A percentile compares a stretch with the other conserved stretches of the same genome.
phyloP scores from a whole-genome alignment of 1,140 invertebrate species.

The Scaptomyza pallida region DNA sequence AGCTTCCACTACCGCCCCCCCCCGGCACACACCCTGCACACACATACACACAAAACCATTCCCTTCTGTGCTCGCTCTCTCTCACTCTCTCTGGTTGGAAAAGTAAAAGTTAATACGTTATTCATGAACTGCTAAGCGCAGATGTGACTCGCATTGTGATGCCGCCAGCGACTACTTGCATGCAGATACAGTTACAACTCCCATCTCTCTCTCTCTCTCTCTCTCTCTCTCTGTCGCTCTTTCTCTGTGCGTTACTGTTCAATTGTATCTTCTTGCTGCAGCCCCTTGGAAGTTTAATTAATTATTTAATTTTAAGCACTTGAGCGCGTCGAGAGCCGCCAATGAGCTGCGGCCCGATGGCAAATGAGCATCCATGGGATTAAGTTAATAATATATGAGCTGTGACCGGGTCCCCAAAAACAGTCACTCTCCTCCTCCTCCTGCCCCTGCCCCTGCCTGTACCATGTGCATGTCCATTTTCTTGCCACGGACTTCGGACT shows the following conservation, averaged over 20 bases:
- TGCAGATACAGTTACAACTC: conserved; percentile 45
- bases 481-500: conserved; percentile 6
- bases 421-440: too few species aligned
- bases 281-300: conserved; percentile 73
- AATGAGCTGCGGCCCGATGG: conserved; percentile 56
- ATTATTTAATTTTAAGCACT: conserved; percentile 83
- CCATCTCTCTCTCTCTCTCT: background rate
- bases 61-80: background rate
- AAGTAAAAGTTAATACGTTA: conserved; percentile 83
- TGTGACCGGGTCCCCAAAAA: conserved; percentile 32
- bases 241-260: background rate
- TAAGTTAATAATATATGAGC: conserved; percentile 82
- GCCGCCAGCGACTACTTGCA: conserved; percentile 11
- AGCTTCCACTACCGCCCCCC: background rate
- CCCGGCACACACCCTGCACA: background rate
- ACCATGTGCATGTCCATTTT: conserved; percentile 43
- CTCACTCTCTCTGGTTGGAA: conserved; percentile 37
- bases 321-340: conserved; percentile 71
- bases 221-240: background rate
- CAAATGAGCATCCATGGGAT: conserved; percentile 68
- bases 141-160: conserved; percentile 82
- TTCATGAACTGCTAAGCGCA: conserved; percentile 82
- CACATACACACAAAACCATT: conserved; percentile 1
- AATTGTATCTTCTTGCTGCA: conserved; percentile 19
- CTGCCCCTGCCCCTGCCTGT: background rate